Evolutionary conservation across 92 coral and sea anemone genomes (phyloP).

Genomic region (Galaxea fascicularis): DNA sequence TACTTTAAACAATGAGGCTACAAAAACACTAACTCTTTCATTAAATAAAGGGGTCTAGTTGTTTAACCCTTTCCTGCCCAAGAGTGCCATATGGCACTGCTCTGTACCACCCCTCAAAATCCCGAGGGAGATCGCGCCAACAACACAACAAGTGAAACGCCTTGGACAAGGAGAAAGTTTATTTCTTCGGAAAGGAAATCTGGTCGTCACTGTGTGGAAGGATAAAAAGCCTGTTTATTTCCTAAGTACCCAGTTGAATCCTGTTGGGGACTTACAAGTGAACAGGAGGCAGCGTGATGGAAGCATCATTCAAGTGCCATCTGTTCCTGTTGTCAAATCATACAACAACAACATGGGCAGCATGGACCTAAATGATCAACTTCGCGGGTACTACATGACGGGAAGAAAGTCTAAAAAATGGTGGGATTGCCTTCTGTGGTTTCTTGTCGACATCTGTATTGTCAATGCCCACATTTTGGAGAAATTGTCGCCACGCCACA

Average conservation of each 20-base stretch:
- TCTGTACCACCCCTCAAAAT: no score
- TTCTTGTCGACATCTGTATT: slow-evolving; percentile 42
- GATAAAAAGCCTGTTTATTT: slow-evolving; percentile 47
- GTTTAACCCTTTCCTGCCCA: no score
- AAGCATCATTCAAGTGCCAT: slow-evolving; percentile 2
- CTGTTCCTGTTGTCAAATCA: slow-evolving; percentile 3
- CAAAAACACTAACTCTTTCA: no score
- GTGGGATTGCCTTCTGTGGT: slow-evolving; percentile 55
- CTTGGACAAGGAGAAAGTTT: slow-evolving; percentile 31
- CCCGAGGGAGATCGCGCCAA: slow-evolving; percentile 23
- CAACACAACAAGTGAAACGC: slow-evolving; percentile 39
- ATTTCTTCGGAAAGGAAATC: slow-evolving; percentile 25
- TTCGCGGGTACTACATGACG: slow-evolving; percentile 49
- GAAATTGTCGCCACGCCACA: background rate
- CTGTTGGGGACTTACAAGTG: slow-evolving; percentile 41
- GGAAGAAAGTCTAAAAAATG: slow-evolving; percentile 56
- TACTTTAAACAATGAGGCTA: no score
- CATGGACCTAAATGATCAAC: slow-evolving; percentile 50
- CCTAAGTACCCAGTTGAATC: slow-evolving; percentile 30
- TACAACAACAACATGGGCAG: slow-evolving; percentile 68
- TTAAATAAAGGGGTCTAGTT: no score
- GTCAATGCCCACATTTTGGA: slow-evolving; percentile 51
- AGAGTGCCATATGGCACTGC: no score
- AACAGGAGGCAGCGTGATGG: slow-evolving; percentile 35
- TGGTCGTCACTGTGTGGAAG: slow-evolving; percentile 45